Conservation (phyloP, 2,797 vertebrate species). For the Melanotaenia maccullochi region DNA sequence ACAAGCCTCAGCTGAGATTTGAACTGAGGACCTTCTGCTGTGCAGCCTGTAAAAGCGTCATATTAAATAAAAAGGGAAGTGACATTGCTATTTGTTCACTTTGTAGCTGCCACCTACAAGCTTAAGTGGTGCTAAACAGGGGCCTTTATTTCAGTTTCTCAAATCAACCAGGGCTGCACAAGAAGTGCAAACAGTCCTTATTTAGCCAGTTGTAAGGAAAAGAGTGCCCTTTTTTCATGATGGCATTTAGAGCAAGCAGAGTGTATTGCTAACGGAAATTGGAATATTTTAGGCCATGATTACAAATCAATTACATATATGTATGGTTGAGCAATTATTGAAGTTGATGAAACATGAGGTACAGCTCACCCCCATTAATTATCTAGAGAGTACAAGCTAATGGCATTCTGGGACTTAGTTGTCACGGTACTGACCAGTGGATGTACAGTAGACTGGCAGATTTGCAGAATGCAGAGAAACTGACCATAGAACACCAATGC, state of each 20-base stretch:
- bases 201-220: not conserved
- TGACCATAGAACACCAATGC: not conserved
- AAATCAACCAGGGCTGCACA: not conserved
- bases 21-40: too few species aligned
- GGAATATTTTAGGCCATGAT: not conserved
- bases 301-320: not conserved
- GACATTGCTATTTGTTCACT: not conserved
- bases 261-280: not conserved
- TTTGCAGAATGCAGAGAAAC: not conserved
- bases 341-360: not conserved
- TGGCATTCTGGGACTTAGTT: not conserved
- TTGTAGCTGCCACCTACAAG: not conserved
- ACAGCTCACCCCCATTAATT: not conserved
- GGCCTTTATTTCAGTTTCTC: not conserved
- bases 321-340: not conserved
- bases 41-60: not conserved
- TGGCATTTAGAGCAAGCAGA: not conserved
- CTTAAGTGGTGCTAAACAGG: not conserved
- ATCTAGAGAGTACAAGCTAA: not conserved
- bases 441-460: not conserved
- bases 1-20: too few species aligned
- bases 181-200: too few species aligned
- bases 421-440: not conserved
- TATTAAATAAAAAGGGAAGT: not conserved
- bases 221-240: not conserved